Percentiles rank a stretch among this genome's conserved stretches.
Conservation (phyloP, 2,888 invertebrate species). For the Adineta ricciae region DNA sequence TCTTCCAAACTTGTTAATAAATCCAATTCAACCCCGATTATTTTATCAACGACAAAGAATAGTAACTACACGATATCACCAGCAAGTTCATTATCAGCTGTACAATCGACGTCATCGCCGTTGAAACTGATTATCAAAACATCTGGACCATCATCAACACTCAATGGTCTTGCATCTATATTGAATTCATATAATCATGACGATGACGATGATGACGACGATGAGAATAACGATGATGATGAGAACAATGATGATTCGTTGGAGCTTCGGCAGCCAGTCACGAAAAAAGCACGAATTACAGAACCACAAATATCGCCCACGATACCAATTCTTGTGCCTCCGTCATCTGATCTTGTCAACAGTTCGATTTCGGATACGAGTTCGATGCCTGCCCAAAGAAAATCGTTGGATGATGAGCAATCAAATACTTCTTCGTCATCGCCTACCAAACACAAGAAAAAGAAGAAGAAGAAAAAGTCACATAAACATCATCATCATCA, state of each 20-base stretch:
- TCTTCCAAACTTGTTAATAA: conserved; percentile 9
- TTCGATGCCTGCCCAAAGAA: not conserved
- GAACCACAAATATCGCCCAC: not conserved
- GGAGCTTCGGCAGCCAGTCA: not conserved
- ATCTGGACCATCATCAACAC: not conserved
- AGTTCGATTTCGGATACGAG: not conserved
- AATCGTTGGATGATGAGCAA: not conserved
- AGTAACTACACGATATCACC: not conserved
- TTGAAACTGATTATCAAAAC: not conserved
- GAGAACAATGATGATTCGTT: not conserved
- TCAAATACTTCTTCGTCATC: not conserved
- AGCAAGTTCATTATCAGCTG: not conserved
- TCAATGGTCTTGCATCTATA: not conserved
- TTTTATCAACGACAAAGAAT: conserved; percentile 3
- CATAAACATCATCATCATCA: not conserved
- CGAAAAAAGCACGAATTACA: not conserved
- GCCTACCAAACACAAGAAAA: not conserved
- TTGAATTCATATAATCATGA: not conserved
- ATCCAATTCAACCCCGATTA: not conserved
- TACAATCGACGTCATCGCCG: conserved; percentile 3
- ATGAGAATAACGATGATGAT: not conserved
- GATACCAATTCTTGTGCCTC: not conserved
- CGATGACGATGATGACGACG: not conserved
- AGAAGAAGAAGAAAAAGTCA: not conserved
- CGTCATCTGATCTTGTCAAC: not conserved